Percentiles rank a stretch among this genome's conserved stretches.
Conservation (phyloP, 2,797 vertebrate species). For the Arrhamphus sclerolepis region DNA sequence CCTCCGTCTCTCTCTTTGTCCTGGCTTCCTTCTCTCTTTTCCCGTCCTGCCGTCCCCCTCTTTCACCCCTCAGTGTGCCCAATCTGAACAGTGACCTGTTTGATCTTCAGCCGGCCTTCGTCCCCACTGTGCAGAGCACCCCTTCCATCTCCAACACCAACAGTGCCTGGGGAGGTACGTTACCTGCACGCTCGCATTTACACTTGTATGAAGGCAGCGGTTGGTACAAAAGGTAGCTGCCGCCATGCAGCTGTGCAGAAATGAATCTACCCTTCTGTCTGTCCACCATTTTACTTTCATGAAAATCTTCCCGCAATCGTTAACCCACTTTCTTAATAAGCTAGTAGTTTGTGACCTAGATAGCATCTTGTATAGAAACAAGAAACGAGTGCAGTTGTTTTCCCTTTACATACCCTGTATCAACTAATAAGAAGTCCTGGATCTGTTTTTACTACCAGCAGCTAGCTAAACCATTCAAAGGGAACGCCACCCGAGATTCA, state of each 20-base stretch:
- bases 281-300: conserved; percentile 7
- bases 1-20: too few relatives aligned
- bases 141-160: conserved; percentile 86
- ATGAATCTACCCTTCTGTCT: conserved; percentile 9
- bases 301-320: too few relatives aligned
- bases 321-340: neutral
- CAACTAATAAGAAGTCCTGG: conserved; percentile 13
- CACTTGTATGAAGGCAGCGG: conserved; percentile 11
- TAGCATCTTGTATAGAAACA: neutral
- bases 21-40: too few relatives aligned
- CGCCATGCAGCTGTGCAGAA: neutral
- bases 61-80: conserved; percentile 76
- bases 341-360: conserved; percentile 14
- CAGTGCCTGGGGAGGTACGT: conserved; percentile 88
- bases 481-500: conserved; percentile 12
- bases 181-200: conserved; percentile 5
- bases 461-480: conserved; percentile 1
- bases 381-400: conserved; percentile 3
- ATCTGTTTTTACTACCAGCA: neutral
- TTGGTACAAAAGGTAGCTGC: neutral
- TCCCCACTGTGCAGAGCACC: conserved; percentile 87
- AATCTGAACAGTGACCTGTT: conserved; percentile 92
- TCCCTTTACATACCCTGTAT: neutral
- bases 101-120: conserved; percentile 90
- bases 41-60: neutral